Percentiles rank a stretch among this genome's conserved stretches.
phyloP scores from a whole-genome alignment of 1,140 invertebrate genomes.

The Drosophila nigromelanica region DNA sequence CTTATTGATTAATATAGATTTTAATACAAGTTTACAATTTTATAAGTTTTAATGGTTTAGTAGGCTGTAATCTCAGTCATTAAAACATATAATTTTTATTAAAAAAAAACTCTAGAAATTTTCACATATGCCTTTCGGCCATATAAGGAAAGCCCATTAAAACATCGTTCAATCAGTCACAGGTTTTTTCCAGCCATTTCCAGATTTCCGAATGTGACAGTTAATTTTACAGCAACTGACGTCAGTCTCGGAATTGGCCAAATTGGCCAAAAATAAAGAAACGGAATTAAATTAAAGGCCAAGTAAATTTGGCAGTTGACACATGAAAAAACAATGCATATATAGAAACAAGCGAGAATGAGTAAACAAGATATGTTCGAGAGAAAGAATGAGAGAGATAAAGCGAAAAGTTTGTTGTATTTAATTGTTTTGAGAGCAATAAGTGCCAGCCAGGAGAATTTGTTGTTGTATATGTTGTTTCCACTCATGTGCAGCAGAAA shows the following conservation, averaged over 20 bases:
- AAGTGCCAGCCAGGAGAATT: slow-evolving; percentile 39
- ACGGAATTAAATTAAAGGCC: slow-evolving; percentile 58
- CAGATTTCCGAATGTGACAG: slow-evolving; percentile 58
- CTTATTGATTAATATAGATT: no score
- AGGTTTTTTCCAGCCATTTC: slow-evolving; percentile 40
- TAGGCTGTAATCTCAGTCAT: no score
- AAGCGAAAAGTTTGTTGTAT: slow-evolving; percentile 38
- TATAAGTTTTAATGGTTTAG: no score
- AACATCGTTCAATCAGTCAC: slow-evolving; percentile 63
- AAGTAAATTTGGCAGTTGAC: slow-evolving; percentile 53
- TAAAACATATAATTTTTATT: no score
- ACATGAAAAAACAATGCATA: slow-evolving; percentile 52
- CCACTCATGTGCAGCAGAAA: slow-evolving; percentile 51
- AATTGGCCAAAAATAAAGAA: slow-evolving; percentile 27
- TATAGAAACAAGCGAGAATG: slow-evolving; percentile 1
- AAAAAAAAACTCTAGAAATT: no score
- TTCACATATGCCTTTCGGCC: slow-evolving; percentile 8
- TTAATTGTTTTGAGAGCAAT: slow-evolving; percentile 64
- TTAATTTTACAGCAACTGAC: slow-evolving; percentile 65
- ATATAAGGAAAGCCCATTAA: slow-evolving; percentile 61
- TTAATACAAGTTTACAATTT: no score
- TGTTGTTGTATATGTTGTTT: slow-evolving; percentile 43
- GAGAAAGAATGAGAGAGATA: slow-evolving; percentile 6
- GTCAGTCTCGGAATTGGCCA: slow-evolving; percentile 25
- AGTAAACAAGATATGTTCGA: background rate